Percentiles rank a stretch among this genome's conserved stretches.
phyloP scores from a whole-genome alignment of 2,888 invertebrate genomes.

The Tyria jacobaeae region DNA sequence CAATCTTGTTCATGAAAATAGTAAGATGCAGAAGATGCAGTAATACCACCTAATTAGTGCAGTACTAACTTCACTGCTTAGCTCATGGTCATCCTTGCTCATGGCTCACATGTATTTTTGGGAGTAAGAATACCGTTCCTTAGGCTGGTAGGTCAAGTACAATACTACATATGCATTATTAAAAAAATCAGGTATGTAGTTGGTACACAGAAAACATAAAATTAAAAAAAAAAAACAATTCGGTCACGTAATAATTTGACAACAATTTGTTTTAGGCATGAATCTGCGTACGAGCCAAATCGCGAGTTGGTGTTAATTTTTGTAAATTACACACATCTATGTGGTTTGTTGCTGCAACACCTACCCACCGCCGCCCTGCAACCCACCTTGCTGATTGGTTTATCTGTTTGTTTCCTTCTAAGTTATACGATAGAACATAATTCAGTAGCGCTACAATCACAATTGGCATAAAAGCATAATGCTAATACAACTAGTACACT shows the following conservation, averaged over 20 bases:
- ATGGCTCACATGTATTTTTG: neutral
- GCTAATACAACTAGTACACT: neutral
- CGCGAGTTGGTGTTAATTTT: neutral
- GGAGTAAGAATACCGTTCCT: too few species aligned
- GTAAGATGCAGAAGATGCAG: neutral
- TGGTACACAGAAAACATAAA: too few species aligned
- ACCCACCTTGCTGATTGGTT: neutral
- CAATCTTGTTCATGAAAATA: neutral
- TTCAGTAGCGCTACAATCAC: constrained; percentile 7
- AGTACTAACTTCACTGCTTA: too few species aligned
- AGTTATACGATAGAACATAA: neutral
- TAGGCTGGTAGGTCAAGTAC: too few species aligned
- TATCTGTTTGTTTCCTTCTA: neutral
- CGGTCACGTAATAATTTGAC: too few species aligned
- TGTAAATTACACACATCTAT: neutral
- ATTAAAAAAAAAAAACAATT: too few species aligned
- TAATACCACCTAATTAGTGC: too few species aligned
- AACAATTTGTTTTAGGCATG: neutral
- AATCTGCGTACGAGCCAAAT: neutral
- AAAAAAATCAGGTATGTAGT: too few species aligned
- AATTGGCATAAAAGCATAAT: constrained; percentile 21
- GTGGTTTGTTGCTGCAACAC: neutral
- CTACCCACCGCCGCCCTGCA: too few species aligned
- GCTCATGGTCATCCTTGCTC: too few species aligned
- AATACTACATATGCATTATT: too few species aligned